Evolutionary conservation across 1,140 invertebrate genomes (phyloP), one percentile per base, ranked within the genome.

Genomic region (Drosophila fuyamai): DNA sequence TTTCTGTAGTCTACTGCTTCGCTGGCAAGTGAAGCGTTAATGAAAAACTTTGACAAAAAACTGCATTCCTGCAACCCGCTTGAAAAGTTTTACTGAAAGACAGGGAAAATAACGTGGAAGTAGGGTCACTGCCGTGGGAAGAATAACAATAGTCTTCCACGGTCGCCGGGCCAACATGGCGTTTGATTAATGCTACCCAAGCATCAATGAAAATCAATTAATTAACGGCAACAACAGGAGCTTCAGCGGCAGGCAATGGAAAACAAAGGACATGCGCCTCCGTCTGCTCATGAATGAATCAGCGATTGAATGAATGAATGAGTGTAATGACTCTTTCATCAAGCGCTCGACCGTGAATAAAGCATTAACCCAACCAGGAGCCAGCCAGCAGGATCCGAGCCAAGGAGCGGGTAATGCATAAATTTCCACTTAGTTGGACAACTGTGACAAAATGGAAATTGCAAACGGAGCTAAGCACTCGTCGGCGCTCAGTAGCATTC

Each of bases 371-470:
- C 55, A 55, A 27, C 35, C 55, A 38, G 44, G 46, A 40, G 5
- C 23, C 72, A 36, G 35, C 36, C 47, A 27, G 13, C 40, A 27
- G 51, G 48, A 32, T 18, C n/a, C 16, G 18, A 12, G 13, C 12
- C 43, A 38, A 70, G 10, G 36, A 67, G 29, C 29, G 29, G 8
- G 50, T 29, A 66, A 41, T 88, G 84, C 83, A 89, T 88, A 88
- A 88, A 88, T 88, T 88, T 88, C 76, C 83, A 89, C 89, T 88
- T 83, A 89, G 84, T 83, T 88, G 80, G 83, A 83, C 80, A 88
- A 88, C 83, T 89, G 83, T 89, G 84, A 83, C 83, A 88, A 88
- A 72, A 79, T 84, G 83, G 83, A 88, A 88, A 89, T 89, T 88
- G 84, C 83, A 83, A 89, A 79, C 83, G 83, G 65, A 75, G 67